Percentiles rank a stretch among this genome's conserved stretches.
phyloP scores from a whole-genome alignment of 2,888 invertebrate species.

The Lobophora halterata region DNA sequence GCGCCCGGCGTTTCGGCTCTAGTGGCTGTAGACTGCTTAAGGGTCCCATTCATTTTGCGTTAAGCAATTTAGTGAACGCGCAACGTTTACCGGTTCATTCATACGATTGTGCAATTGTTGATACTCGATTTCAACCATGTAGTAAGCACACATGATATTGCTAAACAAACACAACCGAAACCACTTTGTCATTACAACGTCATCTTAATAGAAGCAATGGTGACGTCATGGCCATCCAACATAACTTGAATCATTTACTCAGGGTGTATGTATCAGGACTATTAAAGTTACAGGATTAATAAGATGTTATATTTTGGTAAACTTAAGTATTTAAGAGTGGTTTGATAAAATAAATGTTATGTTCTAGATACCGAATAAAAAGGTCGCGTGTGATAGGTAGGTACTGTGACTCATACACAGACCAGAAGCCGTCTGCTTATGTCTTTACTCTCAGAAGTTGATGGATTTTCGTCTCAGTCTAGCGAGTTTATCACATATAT shows the following conservation, averaged over 20 bases:
- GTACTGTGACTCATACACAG: conserved; percentile 54
- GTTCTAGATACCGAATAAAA: conserved; percentile 42
- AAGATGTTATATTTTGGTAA: too few species aligned
- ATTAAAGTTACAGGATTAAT: too few species aligned
- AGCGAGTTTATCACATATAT: conserved; percentile 41
- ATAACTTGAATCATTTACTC: too few species aligned
- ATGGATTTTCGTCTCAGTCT: conserved; percentile 60
- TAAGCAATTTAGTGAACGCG: conserved; percentile 75
- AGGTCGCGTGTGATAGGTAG: too few species aligned
- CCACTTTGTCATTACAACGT: conserved; percentile 18
- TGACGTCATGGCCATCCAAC: too few species aligned
- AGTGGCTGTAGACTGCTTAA: conserved; percentile 59
- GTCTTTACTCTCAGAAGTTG: conserved; percentile 48
- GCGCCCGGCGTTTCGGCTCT: conserved; percentile 60
- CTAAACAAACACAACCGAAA: conserved; percentile 29
- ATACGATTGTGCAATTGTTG: conserved; percentile 61
- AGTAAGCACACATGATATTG: conserved; percentile 38
- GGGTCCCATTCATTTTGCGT: conserved; percentile 77
- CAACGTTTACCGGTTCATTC: conserved; percentile 73
- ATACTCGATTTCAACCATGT: conserved; percentile 44
- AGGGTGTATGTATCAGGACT: too few species aligned
- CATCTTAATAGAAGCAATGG: conserved; percentile 13
- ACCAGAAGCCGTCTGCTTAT: conserved; percentile 56
- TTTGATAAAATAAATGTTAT: conserved; percentile 41
- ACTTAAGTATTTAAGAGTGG: too few species aligned